A percentile compares a stretch with the other conserved stretches of the same genome.
These are phyloP conservation scores for Clistopyga incitator DNA, from an alignment of 2,888 invertebrate species.

Conservation along the genomic window DNA sequence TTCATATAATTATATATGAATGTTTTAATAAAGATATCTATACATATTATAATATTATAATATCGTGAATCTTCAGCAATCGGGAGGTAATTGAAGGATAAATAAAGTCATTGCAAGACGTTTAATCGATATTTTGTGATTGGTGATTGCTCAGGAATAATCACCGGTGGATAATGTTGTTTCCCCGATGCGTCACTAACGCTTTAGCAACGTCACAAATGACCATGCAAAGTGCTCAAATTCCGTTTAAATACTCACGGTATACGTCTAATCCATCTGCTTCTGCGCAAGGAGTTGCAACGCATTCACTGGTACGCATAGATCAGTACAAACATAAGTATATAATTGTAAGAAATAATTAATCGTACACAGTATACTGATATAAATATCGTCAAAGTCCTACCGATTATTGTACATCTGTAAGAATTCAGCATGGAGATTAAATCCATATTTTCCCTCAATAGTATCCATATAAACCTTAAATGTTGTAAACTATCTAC, in stretches of 20 bases:
- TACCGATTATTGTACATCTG: conserved; percentile 31
- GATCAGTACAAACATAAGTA: conserved; percentile 43
- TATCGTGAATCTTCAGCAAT: conserved; percentile 68
- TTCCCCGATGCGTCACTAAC: conserved; percentile 8
- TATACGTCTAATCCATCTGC: conserved; percentile 11
- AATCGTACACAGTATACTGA: conserved; percentile 21
- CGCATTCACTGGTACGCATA: conserved; percentile 42
- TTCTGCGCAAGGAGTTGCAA: conserved; percentile 32
- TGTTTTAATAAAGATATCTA: conserved; percentile 78
- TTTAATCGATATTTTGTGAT: conserved; percentile 44
- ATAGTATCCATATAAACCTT: conserved; percentile 25
- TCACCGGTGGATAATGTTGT: conserved; percentile 31
- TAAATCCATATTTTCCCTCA: conserved; percentile 26
- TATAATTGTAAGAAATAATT: conserved; percentile 28
- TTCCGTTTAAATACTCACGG: background rate
- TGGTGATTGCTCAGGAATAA: conserved; percentile 26
- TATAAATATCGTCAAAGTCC: conserved; percentile 26
- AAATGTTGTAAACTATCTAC: conserved; percentile 32
- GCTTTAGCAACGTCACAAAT: conserved; percentile 4
- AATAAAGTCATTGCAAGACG: conserved; percentile 69
- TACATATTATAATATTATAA: conserved; percentile 75
- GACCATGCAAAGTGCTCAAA: conserved; percentile 18
- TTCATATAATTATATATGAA: conserved; percentile 79
- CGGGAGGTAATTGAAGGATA: conserved; percentile 69
- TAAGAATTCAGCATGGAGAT: background rate